Evolutionary conservation across 2,113 vertebrate genomes (phyloP).

Genomic region (Serilophus lunatus): DNA sequence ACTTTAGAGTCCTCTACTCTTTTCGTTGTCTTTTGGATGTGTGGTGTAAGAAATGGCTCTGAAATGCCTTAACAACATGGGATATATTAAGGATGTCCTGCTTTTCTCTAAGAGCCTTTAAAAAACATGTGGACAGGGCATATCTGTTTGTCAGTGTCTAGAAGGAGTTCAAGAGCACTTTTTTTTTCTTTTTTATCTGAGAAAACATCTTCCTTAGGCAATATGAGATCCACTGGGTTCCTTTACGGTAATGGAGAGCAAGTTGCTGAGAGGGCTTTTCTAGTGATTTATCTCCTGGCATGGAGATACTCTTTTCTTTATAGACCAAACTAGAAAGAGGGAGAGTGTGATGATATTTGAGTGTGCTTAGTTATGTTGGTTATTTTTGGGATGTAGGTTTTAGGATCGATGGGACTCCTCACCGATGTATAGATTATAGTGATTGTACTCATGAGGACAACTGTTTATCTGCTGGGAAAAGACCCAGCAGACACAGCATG

Average conservation of each 20-base stretch:
- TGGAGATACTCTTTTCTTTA: neutral
- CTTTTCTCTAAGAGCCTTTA: neutral
- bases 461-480: neutral
- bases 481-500: too few relatives aligned
- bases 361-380: neutral
- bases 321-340: neutral
- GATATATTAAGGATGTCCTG: neutral
- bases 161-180: neutral
- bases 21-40: neutral
- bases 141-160: neutral
- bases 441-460: neutral
- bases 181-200: neutral
- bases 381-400: neutral
- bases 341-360: neutral
- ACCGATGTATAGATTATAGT: neutral
- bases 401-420: neutral
- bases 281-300: neutral
- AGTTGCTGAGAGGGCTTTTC: neutral
- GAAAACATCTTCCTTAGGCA: neutral
- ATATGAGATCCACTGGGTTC: neutral
- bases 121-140: neutral
- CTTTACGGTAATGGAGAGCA: neutral
- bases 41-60: neutral
- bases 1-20: neutral
- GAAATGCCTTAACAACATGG: neutral